Base-by-base conservation (phyloP, 1,140 invertebrate genomes). In the Brachionus sp. region DNA sequence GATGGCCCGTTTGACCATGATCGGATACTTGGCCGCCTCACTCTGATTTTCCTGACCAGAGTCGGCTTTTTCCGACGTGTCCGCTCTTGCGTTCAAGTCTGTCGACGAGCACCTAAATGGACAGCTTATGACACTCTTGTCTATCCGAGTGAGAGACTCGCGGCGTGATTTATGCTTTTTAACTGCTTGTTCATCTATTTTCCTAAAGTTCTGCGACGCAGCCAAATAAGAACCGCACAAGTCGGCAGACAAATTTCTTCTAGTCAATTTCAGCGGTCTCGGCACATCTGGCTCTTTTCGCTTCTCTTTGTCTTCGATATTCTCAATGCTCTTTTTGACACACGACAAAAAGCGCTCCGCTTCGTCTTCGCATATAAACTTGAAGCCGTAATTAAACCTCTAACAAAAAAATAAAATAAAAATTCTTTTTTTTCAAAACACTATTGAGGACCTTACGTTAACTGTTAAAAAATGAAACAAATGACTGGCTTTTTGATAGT, bases 321-420 rank as follows among this genome's bases (percentile, higher is more conserved):
- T 75, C 46, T 46, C 42, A 0, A 75, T 46, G 23, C 25, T 46
- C 23, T 46, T 75, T 75, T 50, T 46, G 6, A 75, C 25, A 46
- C 70, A 75, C 12, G 70, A 75, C 19, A 29, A 44, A 62, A 80
- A 80, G 53, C 77, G 19, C 35, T 80, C 77, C 0, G 77, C 77
- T 13, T 80, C 77, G 37, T 80, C 77, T 12, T 66, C 62, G 23
- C 77, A 80, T 42, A 80, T 57, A 37, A 80, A 80, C 33, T 80
- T 80, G n/a, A 80, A 80, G 7, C 77, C 77, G 16, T 62, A 80
- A 19, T 62, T 80, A 13, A 80, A 80, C 19, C 53, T 37, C 77
- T 80, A 6, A 39, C 62, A 25, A 80, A 78, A 78, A 64, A 53
- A 16, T 16, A 1, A 57, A 19, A 46, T 9, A 44, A 3, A 77